Conservation (phyloP, 2,888 invertebrate species). For the Idaea biselata region DNA sequence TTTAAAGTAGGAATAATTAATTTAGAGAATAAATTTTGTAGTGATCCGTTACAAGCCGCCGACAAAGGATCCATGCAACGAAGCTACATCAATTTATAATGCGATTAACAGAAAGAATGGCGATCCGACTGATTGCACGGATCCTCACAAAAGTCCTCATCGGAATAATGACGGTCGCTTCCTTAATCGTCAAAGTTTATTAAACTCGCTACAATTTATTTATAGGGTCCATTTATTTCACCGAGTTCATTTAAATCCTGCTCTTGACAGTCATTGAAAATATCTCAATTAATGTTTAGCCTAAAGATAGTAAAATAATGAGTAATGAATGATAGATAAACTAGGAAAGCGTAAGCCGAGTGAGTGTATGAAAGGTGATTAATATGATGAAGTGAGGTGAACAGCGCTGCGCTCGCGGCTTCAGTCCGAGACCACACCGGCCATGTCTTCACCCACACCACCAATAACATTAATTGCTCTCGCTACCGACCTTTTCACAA, state of each 20-base stretch:
- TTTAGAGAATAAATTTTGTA: conserved; percentile 59
- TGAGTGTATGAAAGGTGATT: conserved; percentile 67
- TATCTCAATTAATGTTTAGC: conserved; percentile 79
- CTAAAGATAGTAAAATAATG: conserved; percentile 75
- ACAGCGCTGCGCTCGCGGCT: conserved; percentile 46
- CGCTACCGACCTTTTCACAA: conserved; percentile 51
- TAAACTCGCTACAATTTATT: conserved; percentile 46
- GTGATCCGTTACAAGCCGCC: conserved; percentile 58
- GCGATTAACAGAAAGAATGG: conserved; percentile 75
- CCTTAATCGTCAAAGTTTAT: conserved; percentile 51
- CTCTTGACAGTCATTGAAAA: conserved; percentile 65
- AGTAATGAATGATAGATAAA: conserved; percentile 68
- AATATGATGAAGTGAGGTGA: conserved; percentile 70
- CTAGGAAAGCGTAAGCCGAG: conserved; percentile 76
- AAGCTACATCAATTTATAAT: conserved; percentile 74
- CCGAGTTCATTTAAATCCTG: conserved; percentile 36
- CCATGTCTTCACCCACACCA: conserved; percentile 41
- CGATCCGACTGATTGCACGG: conserved; percentile 65
- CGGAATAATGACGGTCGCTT: conserved; percentile 53
- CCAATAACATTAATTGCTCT: conserved; percentile 60
- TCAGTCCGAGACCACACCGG: conserved; percentile 68
- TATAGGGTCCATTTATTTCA: conserved; percentile 59
- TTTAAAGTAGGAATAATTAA: conserved; percentile 40
- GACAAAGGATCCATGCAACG: conserved; percentile 64
- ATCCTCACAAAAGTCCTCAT: conserved; percentile 58